Base-by-base conservation (phyloP, 2,113 vertebrate genomes). In the Embiotoca jacksoni region DNA sequence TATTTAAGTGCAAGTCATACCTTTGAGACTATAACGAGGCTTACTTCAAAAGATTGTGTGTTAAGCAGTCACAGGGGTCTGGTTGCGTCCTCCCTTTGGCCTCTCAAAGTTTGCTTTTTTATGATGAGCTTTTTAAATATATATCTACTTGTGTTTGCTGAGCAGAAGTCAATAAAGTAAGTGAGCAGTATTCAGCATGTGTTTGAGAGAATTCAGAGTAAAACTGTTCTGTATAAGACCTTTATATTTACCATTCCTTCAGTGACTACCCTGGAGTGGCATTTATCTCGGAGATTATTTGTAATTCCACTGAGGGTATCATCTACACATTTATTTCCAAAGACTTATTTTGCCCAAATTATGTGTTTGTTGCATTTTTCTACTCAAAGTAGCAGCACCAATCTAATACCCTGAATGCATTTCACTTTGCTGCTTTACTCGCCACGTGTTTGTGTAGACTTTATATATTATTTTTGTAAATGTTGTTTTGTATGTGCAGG, bases 401-500 rank as follows among this genome's bases (percentile, higher is more conserved):
- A 23, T 54, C 57, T 52, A 72, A 81, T 65, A 87, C 63, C 70
- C 65, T 72, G 36, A 80, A 53, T 47, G 69, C 77, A 60, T 82
- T 89, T 89, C 74, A 85, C 72, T 52, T 67, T 75, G 74, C 55
- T 36, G 83, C 87, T 81, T 90, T 58, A 46, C 9, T 33, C 9
- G 72, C 59, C 85, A 81, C 75, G 23, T 2, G 36, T 74, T n/a
- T 83, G 54, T 68, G 73, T 75, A 49, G 31, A 81, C 44, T 79
- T 78, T 69, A 65, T 59, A 75, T 76, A 14, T 81, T 88, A 79
- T 87, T 89, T 88, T 80, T 89, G 58, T 85, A 76, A 67, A 37
- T 74, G 64, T 78, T 75, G 57, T 83, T 86, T 88, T 86, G 36
- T 87, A 85, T 87, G 80, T 88, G 67, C 80, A 60, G 75, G 79